Conservation (phyloP, 2,797 vertebrate species). For the Syndactyla subalaris region DNA sequence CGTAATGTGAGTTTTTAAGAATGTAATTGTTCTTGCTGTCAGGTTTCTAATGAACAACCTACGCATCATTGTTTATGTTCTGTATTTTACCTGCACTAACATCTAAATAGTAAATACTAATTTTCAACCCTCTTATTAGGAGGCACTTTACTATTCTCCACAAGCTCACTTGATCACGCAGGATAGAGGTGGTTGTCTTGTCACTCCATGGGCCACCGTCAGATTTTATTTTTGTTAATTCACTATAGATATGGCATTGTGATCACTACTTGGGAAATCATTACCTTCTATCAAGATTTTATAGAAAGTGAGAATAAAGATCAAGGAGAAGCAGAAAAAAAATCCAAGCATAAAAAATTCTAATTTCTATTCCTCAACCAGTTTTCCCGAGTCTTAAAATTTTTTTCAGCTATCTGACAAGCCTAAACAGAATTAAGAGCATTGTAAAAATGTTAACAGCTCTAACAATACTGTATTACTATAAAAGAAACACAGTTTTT, state of each 20-base stretch:
- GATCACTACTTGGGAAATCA: background rate
- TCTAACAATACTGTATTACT: background rate
- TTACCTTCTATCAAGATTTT: background rate
- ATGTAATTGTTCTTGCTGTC: background rate
- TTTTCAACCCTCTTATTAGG: background rate
- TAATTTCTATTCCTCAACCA: background rate
- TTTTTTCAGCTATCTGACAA: background rate
- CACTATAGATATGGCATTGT: background rate
- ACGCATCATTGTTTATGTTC: background rate
- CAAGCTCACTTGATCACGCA: background rate
- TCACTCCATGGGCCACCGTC: background rate
- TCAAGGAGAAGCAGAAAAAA: background rate
- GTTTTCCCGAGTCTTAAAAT: background rate
- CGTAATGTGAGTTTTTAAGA: background rate
- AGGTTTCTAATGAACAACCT: background rate
- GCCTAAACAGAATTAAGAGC: background rate
- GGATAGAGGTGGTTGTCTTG: background rate
- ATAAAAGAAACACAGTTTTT: background rate
- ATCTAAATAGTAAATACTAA: background rate
- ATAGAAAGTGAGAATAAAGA: background rate
- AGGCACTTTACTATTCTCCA: background rate
- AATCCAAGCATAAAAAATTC: background rate
- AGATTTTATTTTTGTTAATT: background rate
- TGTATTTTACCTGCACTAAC: background rate
- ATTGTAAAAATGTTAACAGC: background rate